These are phyloP conservation scores for Anguilla rostrata DNA, from an alignment of 2,113 vertebrate genomes.

Conservation along the genomic window DNA sequence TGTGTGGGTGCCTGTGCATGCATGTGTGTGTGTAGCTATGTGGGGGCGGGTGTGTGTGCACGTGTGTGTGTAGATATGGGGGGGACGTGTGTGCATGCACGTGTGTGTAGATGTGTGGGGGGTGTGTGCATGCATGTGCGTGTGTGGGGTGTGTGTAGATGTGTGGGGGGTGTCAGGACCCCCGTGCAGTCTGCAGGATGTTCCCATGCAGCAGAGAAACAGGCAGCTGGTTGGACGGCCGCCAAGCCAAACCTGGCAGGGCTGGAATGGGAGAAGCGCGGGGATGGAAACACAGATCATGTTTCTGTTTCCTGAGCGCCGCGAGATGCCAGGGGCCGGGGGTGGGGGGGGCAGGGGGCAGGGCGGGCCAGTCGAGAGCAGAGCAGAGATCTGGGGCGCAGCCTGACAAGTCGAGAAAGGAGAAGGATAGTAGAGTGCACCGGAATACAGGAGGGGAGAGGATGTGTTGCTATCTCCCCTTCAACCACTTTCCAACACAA, in stretches of 20 bases:
- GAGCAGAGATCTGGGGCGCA: not conserved
- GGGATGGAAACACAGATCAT: slow-evolving; percentile 54
- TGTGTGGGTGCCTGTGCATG: not conserved
- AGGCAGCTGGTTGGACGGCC: slow-evolving; percentile 60
- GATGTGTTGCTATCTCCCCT: not conserved
- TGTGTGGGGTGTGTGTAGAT: not conserved
- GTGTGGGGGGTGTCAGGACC: slow-evolving; percentile 57
- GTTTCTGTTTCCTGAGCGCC: slow-evolving; percentile 66
- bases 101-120: slow-evolving; percentile 39
- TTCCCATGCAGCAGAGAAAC: slow-evolving; percentile 77
- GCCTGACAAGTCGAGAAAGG: not conserved
- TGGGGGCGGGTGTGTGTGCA: not conserved
- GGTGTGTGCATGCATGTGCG: slow-evolving; percentile 20
- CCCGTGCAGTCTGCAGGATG: slow-evolving; percentile 68
- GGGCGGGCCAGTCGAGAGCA: not conserved
- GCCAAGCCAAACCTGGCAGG: slow-evolving; percentile 63
- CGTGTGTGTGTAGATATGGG: slow-evolving; percentile 20
- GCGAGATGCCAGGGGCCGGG: slow-evolving; percentile 11
- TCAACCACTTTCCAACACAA: not conserved
- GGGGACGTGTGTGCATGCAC: not conserved
- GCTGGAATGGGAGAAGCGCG: slow-evolving; percentile 50
- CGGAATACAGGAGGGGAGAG: not conserved
- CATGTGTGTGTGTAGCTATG: slow-evolving; percentile 45
- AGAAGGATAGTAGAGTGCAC: not conserved
- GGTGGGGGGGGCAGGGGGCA: slow-evolving; percentile 28